Conservation (phyloP, 1,140 invertebrate genomes). For the Trypoxylus dichotomus region DNA sequence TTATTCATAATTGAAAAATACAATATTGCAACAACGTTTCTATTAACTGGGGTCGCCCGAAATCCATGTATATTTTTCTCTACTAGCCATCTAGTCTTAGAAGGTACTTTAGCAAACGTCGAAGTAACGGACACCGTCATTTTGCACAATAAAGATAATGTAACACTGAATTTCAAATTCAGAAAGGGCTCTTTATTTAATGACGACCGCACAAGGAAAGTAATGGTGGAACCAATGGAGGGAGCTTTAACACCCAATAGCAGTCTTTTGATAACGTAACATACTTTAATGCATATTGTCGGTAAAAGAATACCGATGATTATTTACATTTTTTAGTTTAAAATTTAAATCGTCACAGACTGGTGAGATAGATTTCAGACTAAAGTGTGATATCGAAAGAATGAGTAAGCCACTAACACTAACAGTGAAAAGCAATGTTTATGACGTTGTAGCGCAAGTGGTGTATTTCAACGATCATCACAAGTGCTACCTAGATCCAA, state of each 20-base stretch:
- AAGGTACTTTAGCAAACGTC: slow-evolving; percentile 47
- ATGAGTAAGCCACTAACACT: slow-evolving; percentile 50
- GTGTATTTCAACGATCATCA: slow-evolving; percentile 34
- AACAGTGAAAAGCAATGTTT: slow-evolving; percentile 46
- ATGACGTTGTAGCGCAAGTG: slow-evolving; percentile 44
- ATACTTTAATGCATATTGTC: neutral
- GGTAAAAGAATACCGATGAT: neutral
- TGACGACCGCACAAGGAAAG: slow-evolving; percentile 46
- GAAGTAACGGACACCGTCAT: slow-evolving; percentile 41
- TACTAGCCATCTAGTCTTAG: slow-evolving; percentile 46
- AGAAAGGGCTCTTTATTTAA: slow-evolving; percentile 47
- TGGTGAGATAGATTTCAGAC: slow-evolving; percentile 49
- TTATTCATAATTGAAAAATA: slow-evolving; percentile 53
- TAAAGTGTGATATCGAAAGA: slow-evolving; percentile 52
- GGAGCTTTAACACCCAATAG: slow-evolving; percentile 48
- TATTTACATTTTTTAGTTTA: slow-evolving; percentile 45
- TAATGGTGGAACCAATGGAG: slow-evolving; percentile 50
- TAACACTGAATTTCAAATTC: slow-evolving; percentile 49
- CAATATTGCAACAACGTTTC: slow-evolving; percentile 49
- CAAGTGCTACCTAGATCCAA: slow-evolving; percentile 38
- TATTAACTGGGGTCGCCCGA: slow-evolving; percentile 51
- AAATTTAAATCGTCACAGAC: slow-evolving; percentile 47
- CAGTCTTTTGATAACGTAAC: slow-evolving; percentile 40
- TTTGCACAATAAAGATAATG: slow-evolving; percentile 52
- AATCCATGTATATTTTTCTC: slow-evolving; percentile 52